A percentile compares a stretch with the other conserved stretches of the same genome.
Conservation (phyloP, 1,140 invertebrate genomes). For the Drosophila watanabei region DNA sequence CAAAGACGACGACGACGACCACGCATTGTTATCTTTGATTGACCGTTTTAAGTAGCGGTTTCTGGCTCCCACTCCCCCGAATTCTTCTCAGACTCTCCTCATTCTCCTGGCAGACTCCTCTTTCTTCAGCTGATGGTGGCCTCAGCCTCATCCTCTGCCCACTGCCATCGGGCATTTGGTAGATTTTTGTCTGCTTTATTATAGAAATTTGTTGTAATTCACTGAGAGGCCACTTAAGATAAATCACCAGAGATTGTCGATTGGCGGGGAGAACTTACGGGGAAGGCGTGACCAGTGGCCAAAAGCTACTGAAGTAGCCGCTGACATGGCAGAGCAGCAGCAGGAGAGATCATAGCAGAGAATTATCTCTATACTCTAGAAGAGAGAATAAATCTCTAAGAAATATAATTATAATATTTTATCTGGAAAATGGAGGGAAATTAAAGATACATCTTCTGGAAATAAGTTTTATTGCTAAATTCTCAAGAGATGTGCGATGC, state of each 20-base stretch:
- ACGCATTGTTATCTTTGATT: constrained; percentile 73
- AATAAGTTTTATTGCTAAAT: constrained; percentile 35
- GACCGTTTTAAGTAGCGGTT: constrained; percentile 72
- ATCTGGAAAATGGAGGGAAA: constrained; percentile 6
- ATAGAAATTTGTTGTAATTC: constrained; percentile 84
- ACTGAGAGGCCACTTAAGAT: constrained; percentile 80
- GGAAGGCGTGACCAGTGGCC: constrained; percentile 44
- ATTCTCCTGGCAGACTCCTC: constrained; percentile 1
- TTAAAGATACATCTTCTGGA: not conserved
- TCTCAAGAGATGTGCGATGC: constrained; percentile 25
- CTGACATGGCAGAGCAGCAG: constrained; percentile 33
- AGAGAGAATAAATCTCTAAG: not conserved
- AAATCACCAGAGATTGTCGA: constrained; percentile 61
- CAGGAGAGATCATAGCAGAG: constrained; percentile 14
- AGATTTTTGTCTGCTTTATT: constrained; percentile 83
- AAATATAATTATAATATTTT: constrained; percentile 25
- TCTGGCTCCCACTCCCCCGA: constrained; percentile 46
- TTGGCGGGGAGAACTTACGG: constrained; percentile 19
- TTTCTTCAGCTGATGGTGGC: constrained; percentile 4
- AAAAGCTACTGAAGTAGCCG: constrained; percentile 74
- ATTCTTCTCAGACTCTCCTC: not conserved
- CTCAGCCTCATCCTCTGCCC: constrained; percentile 10
- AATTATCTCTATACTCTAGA: not conserved
- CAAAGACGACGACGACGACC: constrained; percentile 12
- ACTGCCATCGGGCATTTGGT: constrained; percentile 55